Percentiles rank a stretch among this genome's conserved stretches.
These are phyloP conservation scores for Epizoanthus rinbou DNA, from an alignment of 92 coral and sea anemone species.

Conservation along the genomic window DNA sequence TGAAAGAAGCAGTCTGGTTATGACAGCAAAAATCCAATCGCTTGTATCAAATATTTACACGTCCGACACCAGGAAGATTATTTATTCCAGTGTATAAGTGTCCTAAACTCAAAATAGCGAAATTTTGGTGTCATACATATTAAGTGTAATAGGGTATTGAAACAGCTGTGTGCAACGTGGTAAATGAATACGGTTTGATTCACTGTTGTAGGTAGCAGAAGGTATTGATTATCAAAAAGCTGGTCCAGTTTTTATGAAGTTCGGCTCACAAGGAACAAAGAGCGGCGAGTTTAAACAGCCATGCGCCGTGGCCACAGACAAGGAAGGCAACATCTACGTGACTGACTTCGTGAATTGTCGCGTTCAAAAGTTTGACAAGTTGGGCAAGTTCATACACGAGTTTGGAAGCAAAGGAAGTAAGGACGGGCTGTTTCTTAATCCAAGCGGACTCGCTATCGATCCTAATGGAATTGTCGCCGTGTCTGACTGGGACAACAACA, in stretches of 20 bases:
- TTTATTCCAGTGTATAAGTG: too few species aligned
- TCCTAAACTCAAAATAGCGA: too few species aligned
- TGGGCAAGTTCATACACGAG: slow-evolving; percentile 77
- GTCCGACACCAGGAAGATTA: too few species aligned
- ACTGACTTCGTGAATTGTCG: slow-evolving; percentile 91
- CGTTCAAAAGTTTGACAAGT: slow-evolving; percentile 79
- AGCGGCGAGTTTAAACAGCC: slow-evolving; percentile 90
- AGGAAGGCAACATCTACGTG: slow-evolving; percentile 79
- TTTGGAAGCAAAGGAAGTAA: slow-evolving; percentile 84
- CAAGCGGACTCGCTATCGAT: slow-evolving; percentile 87
- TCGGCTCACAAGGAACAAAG: slow-evolving; percentile 86
- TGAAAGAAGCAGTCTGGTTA: too few species aligned
- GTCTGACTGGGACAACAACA: slow-evolving; percentile 89
- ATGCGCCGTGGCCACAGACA: slow-evolving; percentile 82
- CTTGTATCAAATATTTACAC: too few species aligned
- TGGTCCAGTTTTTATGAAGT: slow-evolving; percentile 78
- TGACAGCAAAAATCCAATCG: too few species aligned
- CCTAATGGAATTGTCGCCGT: slow-evolving; percentile 84
- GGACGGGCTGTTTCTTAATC: slow-evolving; percentile 93
- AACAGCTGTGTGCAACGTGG: not conserved
- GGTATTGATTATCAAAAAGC: slow-evolving; percentile 83
- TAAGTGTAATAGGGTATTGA: not conserved
- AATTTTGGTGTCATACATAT: too few species aligned
- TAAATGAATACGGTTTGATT: not conserved
- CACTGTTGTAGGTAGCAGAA: slow-evolving; percentile 59